These are phyloP conservation scores for Anoplophora glabripennis DNA, from an alignment of 1,140 invertebrate species.

Conservation along the genomic window DNA sequence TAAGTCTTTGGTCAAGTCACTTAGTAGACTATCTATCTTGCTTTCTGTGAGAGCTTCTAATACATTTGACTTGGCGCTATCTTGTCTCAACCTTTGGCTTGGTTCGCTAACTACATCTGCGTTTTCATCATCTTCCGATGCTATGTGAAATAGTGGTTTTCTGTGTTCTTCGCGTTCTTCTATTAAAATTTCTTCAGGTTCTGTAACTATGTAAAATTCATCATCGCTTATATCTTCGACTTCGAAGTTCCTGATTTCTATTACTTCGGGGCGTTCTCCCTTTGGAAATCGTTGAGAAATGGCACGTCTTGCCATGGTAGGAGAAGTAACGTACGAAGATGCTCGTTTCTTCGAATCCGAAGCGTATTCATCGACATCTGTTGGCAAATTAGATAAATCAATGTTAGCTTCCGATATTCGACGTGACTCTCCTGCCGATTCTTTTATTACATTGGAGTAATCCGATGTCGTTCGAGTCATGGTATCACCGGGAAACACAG, in stretches of 20 bases:
- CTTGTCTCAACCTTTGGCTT: conserved; percentile 28
- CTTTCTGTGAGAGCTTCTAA: conserved; percentile 38
- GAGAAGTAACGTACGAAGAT: conserved; percentile 35
- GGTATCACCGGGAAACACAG: not conserved
- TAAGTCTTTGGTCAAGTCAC: conserved; percentile 32
- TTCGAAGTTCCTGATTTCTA: conserved; percentile 26
- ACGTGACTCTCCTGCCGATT: not conserved
- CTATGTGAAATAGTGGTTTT: conserved; percentile 46
- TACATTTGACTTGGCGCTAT: conserved; percentile 40
- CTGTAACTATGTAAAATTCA: conserved; percentile 32
- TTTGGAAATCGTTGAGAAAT: conserved; percentile 32
- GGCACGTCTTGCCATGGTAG: conserved; percentile 26
- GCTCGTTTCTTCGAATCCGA: not conserved
- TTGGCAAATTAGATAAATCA: conserved; percentile 32
- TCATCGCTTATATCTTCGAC: conserved; percentile 25
- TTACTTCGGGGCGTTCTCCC: conserved; percentile 29
- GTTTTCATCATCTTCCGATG: conserved; percentile 46
- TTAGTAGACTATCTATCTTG: conserved; percentile 38
- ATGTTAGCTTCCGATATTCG: conserved; percentile 34
- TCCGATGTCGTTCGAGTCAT: conserved; percentile 32
- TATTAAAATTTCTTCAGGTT: conserved; percentile 28
- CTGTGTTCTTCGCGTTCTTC: conserved; percentile 14
- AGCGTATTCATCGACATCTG: conserved; percentile 2
- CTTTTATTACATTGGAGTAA: conserved; percentile 21
- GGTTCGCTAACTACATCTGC: not conserved